phyloP scores from a whole-genome alignment of 1,140 invertebrate species.

The Mesaphorura yosii region DNA sequence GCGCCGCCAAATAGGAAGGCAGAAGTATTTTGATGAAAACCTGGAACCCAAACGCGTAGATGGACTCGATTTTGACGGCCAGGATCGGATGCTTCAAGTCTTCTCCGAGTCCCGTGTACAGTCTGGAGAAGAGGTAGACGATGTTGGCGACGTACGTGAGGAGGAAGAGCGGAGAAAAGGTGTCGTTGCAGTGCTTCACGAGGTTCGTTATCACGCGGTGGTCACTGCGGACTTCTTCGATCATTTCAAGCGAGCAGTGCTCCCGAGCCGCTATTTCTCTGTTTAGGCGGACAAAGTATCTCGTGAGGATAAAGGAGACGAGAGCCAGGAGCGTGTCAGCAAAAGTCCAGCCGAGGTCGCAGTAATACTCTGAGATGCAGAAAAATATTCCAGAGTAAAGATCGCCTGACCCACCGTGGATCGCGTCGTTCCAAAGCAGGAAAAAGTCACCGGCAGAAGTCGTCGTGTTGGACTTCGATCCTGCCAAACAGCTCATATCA shows the following conservation, averaged over 20 bases:
- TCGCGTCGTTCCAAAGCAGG: slow-evolving; percentile 3
- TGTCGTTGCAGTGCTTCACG: slow-evolving; percentile 14
- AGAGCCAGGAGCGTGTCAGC: slow-evolving; percentile 9
- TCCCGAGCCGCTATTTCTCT: neutral
- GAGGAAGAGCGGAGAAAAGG: slow-evolving; percentile 18
- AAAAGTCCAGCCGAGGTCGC: slow-evolving; percentile 22
- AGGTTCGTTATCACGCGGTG: slow-evolving; percentile 2
- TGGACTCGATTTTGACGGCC: slow-evolving; percentile 8
- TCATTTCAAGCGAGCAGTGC: neutral
- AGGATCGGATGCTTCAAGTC: slow-evolving; percentile 9
- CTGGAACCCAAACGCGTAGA: slow-evolving; percentile 15
- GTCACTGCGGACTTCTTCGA: slow-evolving; percentile 15
- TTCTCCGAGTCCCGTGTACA: slow-evolving; percentile 9
- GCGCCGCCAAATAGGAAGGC: slow-evolving; percentile 17
- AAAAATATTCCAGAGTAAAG: neutral
- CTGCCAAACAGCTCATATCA: neutral
- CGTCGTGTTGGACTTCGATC: neutral
- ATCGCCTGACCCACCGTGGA: neutral
- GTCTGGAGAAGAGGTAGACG: slow-evolving; percentile 14
- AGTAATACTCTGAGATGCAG: slow-evolving; percentile 8
- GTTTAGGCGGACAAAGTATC: slow-evolving; percentile 13
- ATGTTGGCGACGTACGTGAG: slow-evolving; percentile 18
- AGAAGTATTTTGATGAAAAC: slow-evolving; percentile 15
- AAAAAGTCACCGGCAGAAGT: slow-evolving; percentile 3
- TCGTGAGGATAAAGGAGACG: slow-evolving; percentile 11